A percentile compares a stretch with the other conserved stretches of the same genome.
phyloP scores from a whole-genome alignment of 2,797 vertebrate genomes.

The Menidia menidia region DNA sequence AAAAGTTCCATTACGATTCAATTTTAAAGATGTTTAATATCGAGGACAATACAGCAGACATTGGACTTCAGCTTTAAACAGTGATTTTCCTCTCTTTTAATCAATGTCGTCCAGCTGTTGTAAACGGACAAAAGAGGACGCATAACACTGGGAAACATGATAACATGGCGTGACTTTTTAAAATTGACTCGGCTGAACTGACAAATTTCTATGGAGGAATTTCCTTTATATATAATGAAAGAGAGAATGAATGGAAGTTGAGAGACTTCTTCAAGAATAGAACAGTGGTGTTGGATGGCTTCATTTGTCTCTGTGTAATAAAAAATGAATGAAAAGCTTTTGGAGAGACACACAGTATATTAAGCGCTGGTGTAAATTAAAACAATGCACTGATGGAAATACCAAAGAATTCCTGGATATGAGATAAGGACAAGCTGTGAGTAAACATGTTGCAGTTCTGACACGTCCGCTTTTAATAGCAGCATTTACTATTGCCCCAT shows the following conservation, averaged over 20 bases:
- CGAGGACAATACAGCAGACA: background rate
- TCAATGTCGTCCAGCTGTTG: conserved; percentile 32
- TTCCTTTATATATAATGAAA: conserved; percentile 15
- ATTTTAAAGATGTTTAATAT: background rate
- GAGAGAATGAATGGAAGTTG: conserved; percentile 2
- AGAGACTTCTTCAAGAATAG: conserved; percentile 19
- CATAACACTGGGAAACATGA: conserved; percentile 33
- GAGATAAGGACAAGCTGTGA: background rate
- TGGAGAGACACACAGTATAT: background rate
- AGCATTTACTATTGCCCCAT: conserved; percentile 32
- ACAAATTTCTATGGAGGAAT: conserved; percentile 30
- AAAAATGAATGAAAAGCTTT: background rate
- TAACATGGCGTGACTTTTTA: conserved; percentile 34
- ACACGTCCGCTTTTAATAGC: conserved; percentile 18
- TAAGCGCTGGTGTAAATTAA: background rate
- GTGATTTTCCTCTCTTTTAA: conserved; percentile 26
- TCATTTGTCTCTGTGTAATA: no score
- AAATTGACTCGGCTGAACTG: conserved; percentile 4
- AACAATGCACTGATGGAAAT: conserved; percentile 11
- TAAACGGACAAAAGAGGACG: conserved; percentile 43
- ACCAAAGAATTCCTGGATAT: conserved; percentile 27
- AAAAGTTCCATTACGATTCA: background rate
- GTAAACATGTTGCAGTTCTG: conserved; percentile 17
- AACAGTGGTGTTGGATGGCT: no score
- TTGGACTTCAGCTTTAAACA: conserved; percentile 19